Conservation (phyloP, 2,888 invertebrate genomes). For the Limnephilus rhombicus region DNA sequence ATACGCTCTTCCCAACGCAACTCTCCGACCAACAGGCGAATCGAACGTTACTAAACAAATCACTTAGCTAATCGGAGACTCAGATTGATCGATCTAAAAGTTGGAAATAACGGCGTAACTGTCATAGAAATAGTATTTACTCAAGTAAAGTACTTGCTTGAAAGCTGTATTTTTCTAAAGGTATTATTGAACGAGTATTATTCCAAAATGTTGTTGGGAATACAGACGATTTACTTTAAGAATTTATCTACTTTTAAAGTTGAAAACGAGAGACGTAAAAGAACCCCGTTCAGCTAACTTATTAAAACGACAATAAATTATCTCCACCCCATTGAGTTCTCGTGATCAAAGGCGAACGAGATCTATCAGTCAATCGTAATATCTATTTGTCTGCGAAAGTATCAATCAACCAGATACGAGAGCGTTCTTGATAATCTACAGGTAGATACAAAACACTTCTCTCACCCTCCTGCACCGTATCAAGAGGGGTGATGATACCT, state of each 20-base stretch:
- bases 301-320: not conserved
- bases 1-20: too few species aligned
- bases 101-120: too few species aligned
- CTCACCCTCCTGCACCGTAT: not conserved
- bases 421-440: not conserved
- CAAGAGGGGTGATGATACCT: not conserved
- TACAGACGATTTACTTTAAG: not conserved
- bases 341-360: not conserved
- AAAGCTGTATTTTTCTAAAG: too few species aligned
- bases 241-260: not conserved
- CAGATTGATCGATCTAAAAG: too few species aligned
- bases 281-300: not conserved
- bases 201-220: too few species aligned
- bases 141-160: too few species aligned
- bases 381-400: not conserved
- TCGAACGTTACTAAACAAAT: too few species aligned
- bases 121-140: too few species aligned
- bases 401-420: not conserved
- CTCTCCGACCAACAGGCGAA: too few species aligned
- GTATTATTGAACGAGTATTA: too few species aligned
- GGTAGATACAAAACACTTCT: not conserved
- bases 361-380: not conserved
- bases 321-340: not conserved
- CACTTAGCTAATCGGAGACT: too few species aligned
- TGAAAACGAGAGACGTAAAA: not conserved